These are phyloP conservation scores for Siderastrea radians DNA, from an alignment of 92 coral and sea anemone genomes.

Conservation along the genomic window DNA sequence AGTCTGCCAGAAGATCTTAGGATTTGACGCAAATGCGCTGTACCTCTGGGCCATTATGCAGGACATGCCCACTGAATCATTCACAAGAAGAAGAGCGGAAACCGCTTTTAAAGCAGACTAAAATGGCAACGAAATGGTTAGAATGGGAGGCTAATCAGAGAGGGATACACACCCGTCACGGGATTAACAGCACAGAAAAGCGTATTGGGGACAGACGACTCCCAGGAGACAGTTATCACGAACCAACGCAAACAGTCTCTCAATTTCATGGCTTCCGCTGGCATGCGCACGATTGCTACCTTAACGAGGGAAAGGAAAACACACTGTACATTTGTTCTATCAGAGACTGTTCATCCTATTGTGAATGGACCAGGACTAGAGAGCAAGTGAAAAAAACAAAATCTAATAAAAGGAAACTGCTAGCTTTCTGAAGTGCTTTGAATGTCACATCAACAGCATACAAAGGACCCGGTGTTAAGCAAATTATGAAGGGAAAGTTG, in stretches of 20 bases:
- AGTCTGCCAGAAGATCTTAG: slow-evolving; percentile 31
- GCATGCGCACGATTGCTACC: slow-evolving; percentile 46
- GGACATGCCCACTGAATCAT: slow-evolving; percentile 43
- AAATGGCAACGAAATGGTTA: slow-evolving; percentile 43
- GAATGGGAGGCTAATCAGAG: slow-evolving; percentile 50
- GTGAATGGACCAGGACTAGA: no score
- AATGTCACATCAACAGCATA: no score
- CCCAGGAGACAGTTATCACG: slow-evolving; percentile 43
- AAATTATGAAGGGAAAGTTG: no score
- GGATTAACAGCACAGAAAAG: not conserved
- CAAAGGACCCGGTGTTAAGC: no score
- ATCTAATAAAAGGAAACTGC: no score
- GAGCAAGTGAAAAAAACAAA: no score
- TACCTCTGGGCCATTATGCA: slow-evolving; percentile 38
- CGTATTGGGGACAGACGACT: slow-evolving; percentile 16
- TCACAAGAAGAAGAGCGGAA: slow-evolving; percentile 35
- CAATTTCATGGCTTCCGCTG: slow-evolving; percentile 27
- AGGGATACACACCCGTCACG: slow-evolving; percentile 28
- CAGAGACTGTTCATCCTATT: no score
- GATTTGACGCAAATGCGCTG: slow-evolving; percentile 23
- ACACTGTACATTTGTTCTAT: no score
- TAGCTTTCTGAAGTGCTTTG: no score
- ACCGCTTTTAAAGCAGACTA: slow-evolving; percentile 33
- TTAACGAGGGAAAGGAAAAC: not conserved
- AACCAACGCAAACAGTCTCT: not conserved